These are phyloP conservation scores for Festucalex cinctus DNA, from an alignment of 2,113 vertebrate species.

Conservation along the genomic window DNA sequence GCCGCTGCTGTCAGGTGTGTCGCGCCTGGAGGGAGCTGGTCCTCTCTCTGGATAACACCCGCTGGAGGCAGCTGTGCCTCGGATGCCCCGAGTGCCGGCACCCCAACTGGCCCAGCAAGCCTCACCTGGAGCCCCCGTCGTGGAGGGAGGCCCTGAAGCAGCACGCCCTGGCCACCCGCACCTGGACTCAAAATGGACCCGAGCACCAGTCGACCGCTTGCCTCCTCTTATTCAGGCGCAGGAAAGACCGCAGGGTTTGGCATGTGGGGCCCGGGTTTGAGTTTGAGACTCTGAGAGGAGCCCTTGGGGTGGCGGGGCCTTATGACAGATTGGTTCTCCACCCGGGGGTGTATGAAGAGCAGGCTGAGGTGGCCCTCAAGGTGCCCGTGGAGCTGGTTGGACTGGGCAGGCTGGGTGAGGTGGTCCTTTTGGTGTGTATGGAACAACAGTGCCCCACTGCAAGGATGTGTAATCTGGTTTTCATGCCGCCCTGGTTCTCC, in stretches of 20 bases:
- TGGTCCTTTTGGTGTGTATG: slow-evolving; percentile 79
- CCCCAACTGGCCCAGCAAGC: slow-evolving; percentile 85
- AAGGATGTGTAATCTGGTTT: slow-evolving; percentile 80
- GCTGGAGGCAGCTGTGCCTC: slow-evolving; percentile 86
- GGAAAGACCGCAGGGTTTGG: slow-evolving; percentile 76
- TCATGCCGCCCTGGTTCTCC: slow-evolving; percentile 85
- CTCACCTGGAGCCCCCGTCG: slow-evolving; percentile 74
- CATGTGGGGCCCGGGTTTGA: slow-evolving; percentile 71
- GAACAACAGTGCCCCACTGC: slow-evolving; percentile 86
- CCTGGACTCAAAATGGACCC: slow-evolving; percentile 78
- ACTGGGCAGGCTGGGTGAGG: slow-evolving; percentile 77
- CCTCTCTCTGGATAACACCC: slow-evolving; percentile 86
- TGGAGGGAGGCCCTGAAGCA: slow-evolving; percentile 85
- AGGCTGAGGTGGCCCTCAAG: slow-evolving; percentile 79
- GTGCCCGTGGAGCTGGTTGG: slow-evolving; percentile 84
- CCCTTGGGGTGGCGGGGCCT: slow-evolving; percentile 72
- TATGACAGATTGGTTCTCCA: slow-evolving; percentile 80
- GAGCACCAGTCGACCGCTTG: slow-evolving; percentile 79
- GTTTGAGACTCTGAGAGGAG: slow-evolving; percentile 79
- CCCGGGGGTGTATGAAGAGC: slow-evolving; percentile 82
- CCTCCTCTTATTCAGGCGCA: slow-evolving; percentile 79
- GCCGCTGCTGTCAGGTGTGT: slow-evolving; percentile 85
- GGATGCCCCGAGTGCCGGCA: slow-evolving; percentile 79
- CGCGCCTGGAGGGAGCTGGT: slow-evolving; percentile 81
- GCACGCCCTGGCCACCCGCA: slow-evolving; percentile 79